A percentile compares a stretch with the other conserved stretches of the same genome.
Conservation (phyloP, 2,113 vertebrate species). For the Excalfactoria chinensis region DNA sequence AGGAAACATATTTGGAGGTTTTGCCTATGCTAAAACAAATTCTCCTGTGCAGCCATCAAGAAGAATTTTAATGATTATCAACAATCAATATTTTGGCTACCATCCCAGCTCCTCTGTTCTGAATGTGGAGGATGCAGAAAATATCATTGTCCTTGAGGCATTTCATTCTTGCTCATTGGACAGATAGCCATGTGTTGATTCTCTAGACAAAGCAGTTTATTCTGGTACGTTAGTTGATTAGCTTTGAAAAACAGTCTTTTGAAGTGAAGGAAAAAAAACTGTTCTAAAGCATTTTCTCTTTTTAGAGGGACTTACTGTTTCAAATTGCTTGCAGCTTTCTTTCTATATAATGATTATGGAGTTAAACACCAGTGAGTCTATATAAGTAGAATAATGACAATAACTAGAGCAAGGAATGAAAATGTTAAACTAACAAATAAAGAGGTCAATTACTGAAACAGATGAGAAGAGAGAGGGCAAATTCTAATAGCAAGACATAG, state of each 20-base stretch:
- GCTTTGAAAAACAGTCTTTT: slow-evolving; percentile 42
- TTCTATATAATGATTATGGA: slow-evolving; percentile 41
- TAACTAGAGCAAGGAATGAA: slow-evolving; percentile 51
- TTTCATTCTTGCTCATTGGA: slow-evolving; percentile 26
- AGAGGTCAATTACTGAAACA: slow-evolving; percentile 55
- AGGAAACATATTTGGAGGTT: neutral
- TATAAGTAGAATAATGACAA: slow-evolving; percentile 59
- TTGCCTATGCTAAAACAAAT: neutral
- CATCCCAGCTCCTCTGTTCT: neutral
- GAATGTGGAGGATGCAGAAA: slow-evolving; percentile 14
- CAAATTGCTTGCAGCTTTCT: slow-evolving; percentile 55
- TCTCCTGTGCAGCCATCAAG: neutral
- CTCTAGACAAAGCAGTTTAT: neutral
- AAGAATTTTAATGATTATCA: neutral
- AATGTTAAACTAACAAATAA: slow-evolving; percentile 63
- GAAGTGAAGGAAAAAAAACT: neutral
- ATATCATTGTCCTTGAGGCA: slow-evolving; percentile 19
- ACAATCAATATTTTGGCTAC: neutral
- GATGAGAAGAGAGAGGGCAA: slow-evolving; percentile 47
- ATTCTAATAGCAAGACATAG: slow-evolving; percentile 47
- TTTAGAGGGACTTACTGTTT: slow-evolving; percentile 43
- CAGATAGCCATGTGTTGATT: slow-evolving; percentile 11
- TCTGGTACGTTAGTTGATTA: slow-evolving; percentile 37
- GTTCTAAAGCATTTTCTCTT: slow-evolving; percentile 45
- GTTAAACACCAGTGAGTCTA: slow-evolving; percentile 45